Evolutionary conservation across 2,888 invertebrate species (phyloP).

Genomic region (Agonum fuliginosum): DNA sequence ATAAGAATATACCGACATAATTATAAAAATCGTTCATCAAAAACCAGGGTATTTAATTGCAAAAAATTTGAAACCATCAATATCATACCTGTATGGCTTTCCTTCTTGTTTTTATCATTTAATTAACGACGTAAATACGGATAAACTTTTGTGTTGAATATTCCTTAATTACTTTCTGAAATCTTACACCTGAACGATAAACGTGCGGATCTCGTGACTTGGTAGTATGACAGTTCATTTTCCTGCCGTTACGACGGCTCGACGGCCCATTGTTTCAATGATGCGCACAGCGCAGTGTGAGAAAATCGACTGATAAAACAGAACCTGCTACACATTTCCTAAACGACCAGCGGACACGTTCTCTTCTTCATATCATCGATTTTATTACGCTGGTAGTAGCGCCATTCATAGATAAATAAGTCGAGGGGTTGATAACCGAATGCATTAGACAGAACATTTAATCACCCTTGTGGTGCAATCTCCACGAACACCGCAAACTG

Average conservation of each 20-base stretch:
- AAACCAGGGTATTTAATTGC: too few species aligned
- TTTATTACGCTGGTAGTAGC: background rate
- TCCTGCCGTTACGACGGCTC: background rate
- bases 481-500: too few species aligned
- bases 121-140: background rate
- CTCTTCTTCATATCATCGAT: background rate
- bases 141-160: background rate
- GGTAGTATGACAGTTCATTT: background rate
- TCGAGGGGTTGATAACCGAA: too few species aligned
- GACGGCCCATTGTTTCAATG: background rate
- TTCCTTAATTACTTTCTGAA: slow-evolving; percentile 2
- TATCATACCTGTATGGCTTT: background rate
- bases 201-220: background rate
- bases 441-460: background rate
- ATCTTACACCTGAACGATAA: slow-evolving; percentile 2
- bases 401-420: background rate
- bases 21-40: slow-evolving; percentile 32
- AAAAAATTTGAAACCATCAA: too few species aligned
- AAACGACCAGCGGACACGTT: background rate
- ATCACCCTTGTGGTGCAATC: background rate
- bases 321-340: background rate
- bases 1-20: slow-evolving; percentile 32
- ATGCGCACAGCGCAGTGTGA: background rate
- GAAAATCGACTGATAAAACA: background rate
- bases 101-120: background rate